A percentile compares a stretch with the other conserved stretches of the same genome.
Evolutionary conservation across 2,888 invertebrate species (phyloP).

Genomic region (Meandrusa payeni): DNA sequence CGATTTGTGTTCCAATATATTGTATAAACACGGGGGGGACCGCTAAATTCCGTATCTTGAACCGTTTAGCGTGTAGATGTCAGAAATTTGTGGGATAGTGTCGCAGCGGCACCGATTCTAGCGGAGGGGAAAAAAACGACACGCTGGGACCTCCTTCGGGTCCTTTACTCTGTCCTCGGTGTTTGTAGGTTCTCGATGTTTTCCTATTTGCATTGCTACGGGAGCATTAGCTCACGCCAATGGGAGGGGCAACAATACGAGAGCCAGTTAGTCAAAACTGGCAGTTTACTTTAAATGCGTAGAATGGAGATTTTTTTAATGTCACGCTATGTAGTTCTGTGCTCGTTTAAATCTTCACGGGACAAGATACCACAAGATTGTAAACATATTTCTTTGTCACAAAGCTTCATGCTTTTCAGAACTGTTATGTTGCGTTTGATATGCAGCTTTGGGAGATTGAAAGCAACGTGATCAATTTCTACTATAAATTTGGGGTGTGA

Average conservation of each 20-base stretch:
- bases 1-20: constrained; percentile 53
- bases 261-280: not conserved
- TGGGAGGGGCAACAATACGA: not conserved
- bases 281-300: constrained; percentile 12
- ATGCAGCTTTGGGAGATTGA: too few relatives aligned
- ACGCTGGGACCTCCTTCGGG: constrained; percentile 11
- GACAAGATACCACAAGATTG: too few relatives aligned
- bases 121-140: constrained; percentile 27
- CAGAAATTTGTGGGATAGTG: constrained; percentile 32
- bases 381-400: too few relatives aligned
- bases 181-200: constrained; percentile 8
- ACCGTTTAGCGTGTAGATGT: constrained; percentile 43
- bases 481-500: too few relatives aligned
- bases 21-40: constrained; percentile 61
- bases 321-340: too few relatives aligned
- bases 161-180: constrained; percentile 6
- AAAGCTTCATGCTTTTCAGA: too few relatives aligned
- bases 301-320: too few relatives aligned
- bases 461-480: too few relatives aligned
- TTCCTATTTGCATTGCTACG: constrained; percentile 3
- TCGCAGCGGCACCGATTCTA: constrained; percentile 29
- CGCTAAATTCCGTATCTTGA: constrained; percentile 76
- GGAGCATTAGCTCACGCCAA: constrained; percentile 15
- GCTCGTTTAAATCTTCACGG: too few relatives aligned
- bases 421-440: too few relatives aligned